These are phyloP conservation scores for Drosophila rubida DNA, from an alignment of 2,888 invertebrate species.

Conservation along the genomic window DNA sequence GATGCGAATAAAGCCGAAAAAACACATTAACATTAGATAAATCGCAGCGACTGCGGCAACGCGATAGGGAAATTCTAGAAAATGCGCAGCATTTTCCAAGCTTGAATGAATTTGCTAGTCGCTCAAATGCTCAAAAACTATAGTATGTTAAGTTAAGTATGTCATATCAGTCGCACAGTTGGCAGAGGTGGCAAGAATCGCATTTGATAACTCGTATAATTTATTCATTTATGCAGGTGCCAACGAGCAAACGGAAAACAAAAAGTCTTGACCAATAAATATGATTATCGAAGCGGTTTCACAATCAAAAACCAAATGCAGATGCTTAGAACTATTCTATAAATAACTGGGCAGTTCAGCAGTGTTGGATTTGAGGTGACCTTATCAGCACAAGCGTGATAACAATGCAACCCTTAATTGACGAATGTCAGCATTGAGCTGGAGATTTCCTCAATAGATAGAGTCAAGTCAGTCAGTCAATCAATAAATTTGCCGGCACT, in stretches of 20 bases:
- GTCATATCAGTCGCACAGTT: not conserved
- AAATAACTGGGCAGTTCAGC: not conserved
- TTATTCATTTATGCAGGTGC: slow-evolving; percentile 17
- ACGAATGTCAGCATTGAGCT: not conserved
- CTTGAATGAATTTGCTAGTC: slow-evolving; percentile 11
- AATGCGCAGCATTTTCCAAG: slow-evolving; percentile 11
- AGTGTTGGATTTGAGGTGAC: slow-evolving; percentile 12
- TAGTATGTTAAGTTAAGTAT: slow-evolving; percentile 12
- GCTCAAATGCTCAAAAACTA: no score
- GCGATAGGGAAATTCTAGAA: slow-evolving; percentile 6
- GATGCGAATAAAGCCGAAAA: slow-evolving; percentile 1
- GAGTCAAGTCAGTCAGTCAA: slow-evolving; percentile 5
- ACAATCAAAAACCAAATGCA: slow-evolving; percentile 8
- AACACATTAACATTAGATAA: not conserved
- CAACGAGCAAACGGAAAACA: not conserved
- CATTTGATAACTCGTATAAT: slow-evolving; percentile 4
- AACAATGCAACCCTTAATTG: slow-evolving; percentile 26
- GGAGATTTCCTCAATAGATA: slow-evolving; percentile 32
- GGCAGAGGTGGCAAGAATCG: slow-evolving; percentile 6
- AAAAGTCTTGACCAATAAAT: slow-evolving; percentile 12
- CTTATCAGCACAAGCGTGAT: slow-evolving; percentile 12
- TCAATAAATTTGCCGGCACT: slow-evolving; percentile 7
- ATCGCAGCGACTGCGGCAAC: not conserved
- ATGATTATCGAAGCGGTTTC: slow-evolving; percentile 11
- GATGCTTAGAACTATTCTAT: slow-evolving; percentile 32